phyloP scores from a whole-genome alignment of 2,113 vertebrate species.

The Arvicanthis niloticus region DNA sequence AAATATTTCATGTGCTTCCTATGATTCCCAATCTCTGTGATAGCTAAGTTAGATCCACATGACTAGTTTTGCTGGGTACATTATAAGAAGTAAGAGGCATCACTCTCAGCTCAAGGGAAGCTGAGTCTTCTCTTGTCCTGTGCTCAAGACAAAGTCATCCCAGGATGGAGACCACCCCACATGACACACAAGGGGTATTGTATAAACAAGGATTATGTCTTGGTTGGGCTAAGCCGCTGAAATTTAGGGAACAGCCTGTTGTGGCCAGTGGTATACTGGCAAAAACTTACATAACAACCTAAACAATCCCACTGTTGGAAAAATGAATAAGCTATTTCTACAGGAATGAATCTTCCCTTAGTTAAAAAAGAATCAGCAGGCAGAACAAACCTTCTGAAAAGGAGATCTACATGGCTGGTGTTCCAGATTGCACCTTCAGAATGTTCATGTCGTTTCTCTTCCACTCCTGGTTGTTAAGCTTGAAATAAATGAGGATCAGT shows the following conservation, averaged over 20 bases:
- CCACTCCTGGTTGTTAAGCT: neutral
- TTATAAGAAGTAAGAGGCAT: neutral
- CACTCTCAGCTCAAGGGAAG: neutral
- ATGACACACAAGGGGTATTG: neutral
- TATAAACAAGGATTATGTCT: constrained; percentile 15
- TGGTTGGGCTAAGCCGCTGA: neutral
- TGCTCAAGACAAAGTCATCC: neutral
- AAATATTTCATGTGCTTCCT: neutral
- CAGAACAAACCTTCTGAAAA: neutral
- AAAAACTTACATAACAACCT: constrained; percentile 24
- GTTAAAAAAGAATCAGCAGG: neutral
- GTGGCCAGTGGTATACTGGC: constrained; percentile 27
- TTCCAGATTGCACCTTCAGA: neutral
- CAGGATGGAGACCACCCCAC: neutral
- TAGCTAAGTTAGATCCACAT: neutral
- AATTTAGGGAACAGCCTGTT: neutral
- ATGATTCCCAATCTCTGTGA: neutral
- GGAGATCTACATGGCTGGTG: neutral
- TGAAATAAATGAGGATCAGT: constrained; percentile 6
- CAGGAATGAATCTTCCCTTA: neutral
- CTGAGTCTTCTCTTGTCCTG: neutral
- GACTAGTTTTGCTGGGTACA: neutral
- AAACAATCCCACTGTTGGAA: neutral
- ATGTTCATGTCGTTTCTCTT: neutral
- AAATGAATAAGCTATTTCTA: neutral